These are phyloP conservation scores for Nothobranchius furzeri DNA, from an alignment of 2,113 vertebrate genomes.

Conservation along the genomic window DNA sequence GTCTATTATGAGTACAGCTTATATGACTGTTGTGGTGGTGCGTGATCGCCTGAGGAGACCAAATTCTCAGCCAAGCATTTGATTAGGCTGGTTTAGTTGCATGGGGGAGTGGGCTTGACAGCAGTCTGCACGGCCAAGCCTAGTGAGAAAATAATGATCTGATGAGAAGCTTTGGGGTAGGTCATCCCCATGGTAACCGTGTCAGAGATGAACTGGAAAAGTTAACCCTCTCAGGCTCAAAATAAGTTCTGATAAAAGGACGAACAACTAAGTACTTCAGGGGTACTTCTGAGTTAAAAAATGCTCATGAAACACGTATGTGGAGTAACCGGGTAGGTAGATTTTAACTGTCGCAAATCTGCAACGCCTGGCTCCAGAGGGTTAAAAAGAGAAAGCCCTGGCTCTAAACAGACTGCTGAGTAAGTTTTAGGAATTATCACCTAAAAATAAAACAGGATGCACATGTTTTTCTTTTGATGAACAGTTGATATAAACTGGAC, in stretches of 20 bases:
- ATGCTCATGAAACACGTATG: too few relatives aligned
- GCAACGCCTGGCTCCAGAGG: too few relatives aligned
- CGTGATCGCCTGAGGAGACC: constrained; percentile 19
- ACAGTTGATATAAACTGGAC: background rate
- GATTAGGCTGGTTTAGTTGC: constrained; percentile 45
- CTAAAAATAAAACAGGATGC: background rate
- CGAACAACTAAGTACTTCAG: too few relatives aligned
- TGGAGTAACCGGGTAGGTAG: too few relatives aligned
- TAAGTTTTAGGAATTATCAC: constrained; percentile 22
- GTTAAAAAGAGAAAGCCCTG: constrained; percentile 8
- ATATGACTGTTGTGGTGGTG: constrained; percentile 14
- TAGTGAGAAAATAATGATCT: constrained; percentile 54
- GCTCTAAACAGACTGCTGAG: constrained; percentile 18
- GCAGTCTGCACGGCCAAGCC: background rate
- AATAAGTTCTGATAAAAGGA: too few relatives aligned
- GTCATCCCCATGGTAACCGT: constrained; percentile 44
- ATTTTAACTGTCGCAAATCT: too few relatives aligned
- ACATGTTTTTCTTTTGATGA: too few relatives aligned
- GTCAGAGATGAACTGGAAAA: constrained; percentile 17
- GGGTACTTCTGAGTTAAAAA: too few relatives aligned
- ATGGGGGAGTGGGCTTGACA: constrained; percentile 19
- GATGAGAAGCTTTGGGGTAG: constrained; percentile 30
- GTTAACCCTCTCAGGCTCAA: too few relatives aligned
- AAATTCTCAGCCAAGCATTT: constrained; percentile 34
- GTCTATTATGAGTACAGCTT: constrained; percentile 40